phyloP scores from a whole-genome alignment of 2,797 vertebrate genomes.

The Ceryle rudis region DNA sequence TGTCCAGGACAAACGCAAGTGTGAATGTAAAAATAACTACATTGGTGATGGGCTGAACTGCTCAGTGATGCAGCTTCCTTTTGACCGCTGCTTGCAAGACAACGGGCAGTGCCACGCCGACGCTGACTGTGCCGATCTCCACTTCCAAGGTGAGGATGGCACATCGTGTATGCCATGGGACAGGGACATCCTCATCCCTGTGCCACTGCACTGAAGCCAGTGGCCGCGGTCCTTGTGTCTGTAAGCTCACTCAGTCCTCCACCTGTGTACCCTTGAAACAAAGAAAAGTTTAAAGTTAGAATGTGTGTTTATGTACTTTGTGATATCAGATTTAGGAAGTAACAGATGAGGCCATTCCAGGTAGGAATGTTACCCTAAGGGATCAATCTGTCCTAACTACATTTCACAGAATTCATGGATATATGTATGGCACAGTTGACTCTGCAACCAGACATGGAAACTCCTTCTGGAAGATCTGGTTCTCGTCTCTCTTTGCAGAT shows the following conservation, averaged over 20 bases:
- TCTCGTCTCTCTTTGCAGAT: conserved; percentile 77
- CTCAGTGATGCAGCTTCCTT: conserved; percentile 81
- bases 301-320: fast-evolving
- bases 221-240: background rate
- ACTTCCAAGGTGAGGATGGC: conserved; percentile 87
- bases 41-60: conserved; percentile 89
- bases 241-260: background rate
- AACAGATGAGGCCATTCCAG: background rate
- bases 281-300: background rate
- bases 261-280: background rate
- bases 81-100: conserved; percentile 90
- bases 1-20: conserved; percentile 85
- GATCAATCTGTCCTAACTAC: background rate
- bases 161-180: fast-evolving
- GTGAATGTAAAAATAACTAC: conserved; percentile 87
- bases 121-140: conserved; percentile 88
- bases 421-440: background rate
- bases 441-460: background rate
- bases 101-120: conserved; percentile 88
- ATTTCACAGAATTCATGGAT: background rate
- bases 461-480: background rate
- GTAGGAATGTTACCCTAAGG: background rate
- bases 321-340: background rate
- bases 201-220: background rate
- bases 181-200: too few species aligned